Percentiles rank a stretch among this genome's conserved stretches.
phyloP scores from a whole-genome alignment of 2,113 vertebrate species.

The Fregetta grallaria region DNA sequence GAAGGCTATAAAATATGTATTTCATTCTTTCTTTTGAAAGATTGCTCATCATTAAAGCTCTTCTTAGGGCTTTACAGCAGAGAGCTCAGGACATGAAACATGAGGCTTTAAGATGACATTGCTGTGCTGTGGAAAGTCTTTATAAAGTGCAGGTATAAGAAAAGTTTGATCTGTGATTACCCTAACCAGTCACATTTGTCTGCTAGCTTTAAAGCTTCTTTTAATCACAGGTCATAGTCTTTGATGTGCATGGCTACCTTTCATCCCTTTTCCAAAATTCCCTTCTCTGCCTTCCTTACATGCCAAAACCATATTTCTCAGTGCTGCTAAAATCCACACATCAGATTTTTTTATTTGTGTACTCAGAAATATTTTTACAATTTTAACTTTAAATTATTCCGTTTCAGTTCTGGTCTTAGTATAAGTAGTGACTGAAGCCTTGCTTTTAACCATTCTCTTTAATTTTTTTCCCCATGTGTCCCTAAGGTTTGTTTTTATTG shows the following conservation, averaged over 20 bases:
- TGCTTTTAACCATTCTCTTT: background rate
- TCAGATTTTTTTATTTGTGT: background rate
- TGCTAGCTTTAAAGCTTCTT: conserved; percentile 50
- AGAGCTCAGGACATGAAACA: conserved; percentile 5
- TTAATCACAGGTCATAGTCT: conserved; percentile 50
- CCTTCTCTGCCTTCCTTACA: conserved; percentile 4
- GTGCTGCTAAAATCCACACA: background rate
- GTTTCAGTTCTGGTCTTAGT: background rate
- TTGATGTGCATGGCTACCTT: conserved; percentile 38
- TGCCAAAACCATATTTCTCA: background rate
- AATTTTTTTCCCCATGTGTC: background rate
- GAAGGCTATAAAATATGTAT: background rate
- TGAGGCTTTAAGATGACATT: conserved; percentile 5
- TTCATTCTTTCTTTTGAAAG: conserved; percentile 8
- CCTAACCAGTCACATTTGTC: conserved; percentile 47
- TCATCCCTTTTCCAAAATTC: conserved; percentile 36
- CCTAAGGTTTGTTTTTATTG: background rate
- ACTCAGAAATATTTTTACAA: background rate
- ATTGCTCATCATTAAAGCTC: conserved; percentile 12
- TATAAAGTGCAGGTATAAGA: background rate
- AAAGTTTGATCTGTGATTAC: conserved; percentile 40
- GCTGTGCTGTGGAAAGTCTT: background rate
- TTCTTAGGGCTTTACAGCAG: background rate
- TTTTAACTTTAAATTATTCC: background rate
- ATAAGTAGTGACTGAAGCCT: background rate